Conservation (phyloP, 2,797 vertebrate genomes). For the Acanthurus tractus region DNA sequence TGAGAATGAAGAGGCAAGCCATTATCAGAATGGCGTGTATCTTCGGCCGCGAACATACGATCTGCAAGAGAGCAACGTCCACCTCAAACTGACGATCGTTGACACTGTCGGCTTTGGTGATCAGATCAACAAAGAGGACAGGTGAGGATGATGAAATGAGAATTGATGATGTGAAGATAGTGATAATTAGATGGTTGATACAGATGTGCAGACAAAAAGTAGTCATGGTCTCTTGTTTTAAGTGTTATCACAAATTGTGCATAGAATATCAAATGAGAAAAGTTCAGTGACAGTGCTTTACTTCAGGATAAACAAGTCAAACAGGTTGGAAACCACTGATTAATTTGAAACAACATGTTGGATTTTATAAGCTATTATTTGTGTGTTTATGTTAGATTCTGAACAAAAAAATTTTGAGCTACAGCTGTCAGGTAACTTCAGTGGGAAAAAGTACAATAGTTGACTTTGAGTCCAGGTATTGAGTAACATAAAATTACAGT, state of each 20-base stretch:
- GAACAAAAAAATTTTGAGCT: background rate
- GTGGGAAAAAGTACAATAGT: background rate
- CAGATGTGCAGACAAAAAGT: background rate
- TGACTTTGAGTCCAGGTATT: too few species aligned
- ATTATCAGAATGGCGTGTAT: slow-evolving; percentile 93
- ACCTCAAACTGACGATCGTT: slow-evolving; percentile 96
- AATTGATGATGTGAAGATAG: background rate
- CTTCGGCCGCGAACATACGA: slow-evolving; percentile 94
- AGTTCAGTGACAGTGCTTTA: background rate
- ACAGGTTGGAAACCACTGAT: background rate
- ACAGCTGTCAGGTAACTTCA: background rate
- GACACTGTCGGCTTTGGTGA: slow-evolving; percentile 98
- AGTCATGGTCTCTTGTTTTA: too few species aligned
- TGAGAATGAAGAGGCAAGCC: slow-evolving; percentile 96
- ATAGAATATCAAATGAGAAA: too few species aligned
- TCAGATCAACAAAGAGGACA: slow-evolving; percentile 99
- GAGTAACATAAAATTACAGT: background rate
- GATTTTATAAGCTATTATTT: background rate
- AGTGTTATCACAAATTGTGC: too few species aligned
- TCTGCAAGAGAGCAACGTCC: slow-evolving; percentile 96
- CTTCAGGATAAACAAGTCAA: background rate
- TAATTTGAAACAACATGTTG: background rate
- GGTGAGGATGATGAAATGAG: slow-evolving; percentile 82
- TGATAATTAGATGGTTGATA: background rate
- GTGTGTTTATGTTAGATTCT: background rate